Conservation (phyloP, 2,888 invertebrate species). For the Ptilodon capucinus region DNA sequence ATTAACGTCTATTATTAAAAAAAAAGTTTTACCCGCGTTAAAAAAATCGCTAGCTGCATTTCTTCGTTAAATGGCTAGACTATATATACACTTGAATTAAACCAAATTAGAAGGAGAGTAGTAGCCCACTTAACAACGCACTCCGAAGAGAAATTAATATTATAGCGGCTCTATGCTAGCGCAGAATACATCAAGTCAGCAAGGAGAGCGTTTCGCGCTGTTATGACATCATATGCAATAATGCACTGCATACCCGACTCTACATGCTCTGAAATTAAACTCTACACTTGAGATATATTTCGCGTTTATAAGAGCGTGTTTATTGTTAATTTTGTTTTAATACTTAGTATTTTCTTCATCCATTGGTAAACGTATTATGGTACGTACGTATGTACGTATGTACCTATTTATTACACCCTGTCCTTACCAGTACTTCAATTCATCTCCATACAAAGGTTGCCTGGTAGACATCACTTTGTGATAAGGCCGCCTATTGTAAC, state of each 20-base stretch:
- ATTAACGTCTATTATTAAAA: no score
- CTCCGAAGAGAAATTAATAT: constrained; percentile 35
- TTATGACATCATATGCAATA: constrained; percentile 31
- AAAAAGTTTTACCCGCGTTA: no score
- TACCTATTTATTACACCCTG: no score
- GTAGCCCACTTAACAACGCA: constrained; percentile 23
- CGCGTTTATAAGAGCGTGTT: background rate
- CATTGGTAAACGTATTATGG: no score
- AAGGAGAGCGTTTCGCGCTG: constrained; percentile 16
- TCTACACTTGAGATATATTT: constrained; percentile 25
- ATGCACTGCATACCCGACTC: constrained; percentile 23
- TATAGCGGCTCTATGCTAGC: constrained; percentile 32
- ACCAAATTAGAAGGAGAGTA: constrained; percentile 22
- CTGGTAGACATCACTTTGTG: no score
- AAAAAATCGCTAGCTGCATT: no score
- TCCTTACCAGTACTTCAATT: no score
- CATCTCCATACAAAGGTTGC: no score
- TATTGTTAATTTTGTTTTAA: background rate
- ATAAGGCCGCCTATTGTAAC: no score
- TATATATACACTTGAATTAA: no score
- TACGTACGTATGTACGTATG: no score
- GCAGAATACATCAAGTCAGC: constrained; percentile 25
- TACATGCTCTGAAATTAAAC: constrained; percentile 31
- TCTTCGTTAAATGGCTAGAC: no score
- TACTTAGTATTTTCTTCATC: background rate